Conservation (phyloP, 2,113 vertebrate species). For the Hyaena hyaena region DNA sequence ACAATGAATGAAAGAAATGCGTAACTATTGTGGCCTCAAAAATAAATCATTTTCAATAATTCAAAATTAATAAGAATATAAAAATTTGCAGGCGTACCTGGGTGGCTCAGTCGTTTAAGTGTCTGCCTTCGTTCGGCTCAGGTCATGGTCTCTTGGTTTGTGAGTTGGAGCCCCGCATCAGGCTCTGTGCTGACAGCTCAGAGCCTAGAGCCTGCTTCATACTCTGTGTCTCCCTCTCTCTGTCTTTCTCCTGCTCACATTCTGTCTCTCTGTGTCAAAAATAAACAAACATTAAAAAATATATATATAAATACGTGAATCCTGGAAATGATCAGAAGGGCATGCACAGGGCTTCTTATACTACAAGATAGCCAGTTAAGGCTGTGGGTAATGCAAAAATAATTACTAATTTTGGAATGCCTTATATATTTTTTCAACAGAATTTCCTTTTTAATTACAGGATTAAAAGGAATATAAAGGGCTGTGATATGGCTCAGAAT, state of each 20-base stretch:
- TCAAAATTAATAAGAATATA: slow-evolving; percentile 5
- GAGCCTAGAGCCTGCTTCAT: no score
- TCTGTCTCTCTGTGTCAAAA: background rate
- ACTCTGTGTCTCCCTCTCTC: no score
- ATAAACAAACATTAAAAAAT: background rate
- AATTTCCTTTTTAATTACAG: slow-evolving; percentile 48
- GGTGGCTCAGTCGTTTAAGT: background rate
- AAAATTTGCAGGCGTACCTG: background rate
- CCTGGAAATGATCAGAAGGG: background rate
- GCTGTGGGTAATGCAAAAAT: background rate
- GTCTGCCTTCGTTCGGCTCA: no score
- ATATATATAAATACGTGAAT: background rate
- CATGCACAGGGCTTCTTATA: background rate
- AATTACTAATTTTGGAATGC: slow-evolving; percentile 37
- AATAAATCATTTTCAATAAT: background rate
- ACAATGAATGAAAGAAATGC: background rate
- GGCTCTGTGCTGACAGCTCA: no score
- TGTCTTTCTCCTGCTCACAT: no score
- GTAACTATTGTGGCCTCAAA: background rate
- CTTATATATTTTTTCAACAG: slow-evolving; percentile 30
- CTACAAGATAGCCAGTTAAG: background rate
- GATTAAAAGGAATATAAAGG: slow-evolving; percentile 46
- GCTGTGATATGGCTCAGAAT: background rate
- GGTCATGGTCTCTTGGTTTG: no score
- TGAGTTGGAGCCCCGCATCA: no score